A percentile compares a stretch with the other conserved stretches of the same genome.
Conservation (phyloP, 2,797 vertebrate species). For the Micromesistius poutassou region DNA sequence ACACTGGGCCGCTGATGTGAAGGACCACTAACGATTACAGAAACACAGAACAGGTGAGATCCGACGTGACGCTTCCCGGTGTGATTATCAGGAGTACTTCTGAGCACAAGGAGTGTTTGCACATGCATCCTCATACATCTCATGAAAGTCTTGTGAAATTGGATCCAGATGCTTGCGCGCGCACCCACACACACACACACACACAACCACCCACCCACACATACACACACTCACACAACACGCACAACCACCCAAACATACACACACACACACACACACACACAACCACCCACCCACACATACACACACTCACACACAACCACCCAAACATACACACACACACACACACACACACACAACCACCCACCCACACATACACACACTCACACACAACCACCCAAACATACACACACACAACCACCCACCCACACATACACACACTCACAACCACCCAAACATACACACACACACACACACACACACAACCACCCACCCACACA, state of each 20-base stretch:
- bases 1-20: background rate
- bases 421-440: too few relatives aligned
- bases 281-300: background rate
- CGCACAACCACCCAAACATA: background rate
- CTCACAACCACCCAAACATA: background rate
- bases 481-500: background rate
- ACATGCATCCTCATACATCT: background rate
- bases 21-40: background rate
- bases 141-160: too few relatives aligned
- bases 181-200: background rate
- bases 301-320: background rate
- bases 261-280: slow-evolving; percentile 5
- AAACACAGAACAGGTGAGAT: background rate
- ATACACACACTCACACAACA: background rate
- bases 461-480: background rate
- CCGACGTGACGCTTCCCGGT: background rate
- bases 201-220: background rate
- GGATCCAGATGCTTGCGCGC: background rate
- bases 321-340: too few relatives aligned
- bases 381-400: too few relatives aligned
- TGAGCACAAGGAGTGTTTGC: background rate
- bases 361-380: too few relatives aligned
- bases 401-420: too few relatives aligned
- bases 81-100: slow-evolving; percentile 1
- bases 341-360: too few relatives aligned